Percentiles rank a stretch among this genome's conserved stretches.
Evolutionary conservation across 35 echinoderm and acorn worm species (phyloP).

Genomic region (Ophioderma brevispina): DNA sequence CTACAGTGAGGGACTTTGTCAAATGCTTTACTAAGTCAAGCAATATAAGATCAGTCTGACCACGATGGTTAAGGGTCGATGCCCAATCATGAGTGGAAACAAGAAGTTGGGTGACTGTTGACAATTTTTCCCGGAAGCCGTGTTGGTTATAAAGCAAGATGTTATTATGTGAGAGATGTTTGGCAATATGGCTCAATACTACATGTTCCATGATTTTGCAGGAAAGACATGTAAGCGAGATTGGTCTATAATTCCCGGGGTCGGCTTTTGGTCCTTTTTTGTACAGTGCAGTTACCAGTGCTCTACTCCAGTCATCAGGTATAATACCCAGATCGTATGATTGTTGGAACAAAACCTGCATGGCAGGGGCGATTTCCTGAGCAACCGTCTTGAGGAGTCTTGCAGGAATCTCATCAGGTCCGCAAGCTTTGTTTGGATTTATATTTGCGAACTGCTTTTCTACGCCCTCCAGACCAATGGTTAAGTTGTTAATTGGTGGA

Average conservation of each 20-base stretch:
- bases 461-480: not conserved
- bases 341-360: slow-evolving; percentile 56
- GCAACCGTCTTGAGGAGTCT: slow-evolving; percentile 42
- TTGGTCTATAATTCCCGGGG: slow-evolving; percentile 41
- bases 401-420: slow-evolving; percentile 52
- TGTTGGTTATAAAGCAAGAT: slow-evolving; percentile 50
- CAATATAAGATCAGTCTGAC: slow-evolving; percentile 64
- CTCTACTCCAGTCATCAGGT: slow-evolving; percentile 44
- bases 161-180: slow-evolving; percentile 22
- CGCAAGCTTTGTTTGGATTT: slow-evolving; percentile 41
- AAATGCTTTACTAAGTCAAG: slow-evolving; percentile 76
- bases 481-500: not conserved
- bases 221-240: slow-evolving; percentile 23
- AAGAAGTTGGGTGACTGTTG: slow-evolving; percentile 24
- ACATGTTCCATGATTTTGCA: slow-evolving; percentile 46
- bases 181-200: slow-evolving; percentile 21
- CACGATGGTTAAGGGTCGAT: slow-evolving; percentile 15
- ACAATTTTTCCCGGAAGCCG: slow-evolving; percentile 26
- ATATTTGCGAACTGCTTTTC: not conserved
- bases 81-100: slow-evolving; percentile 39
- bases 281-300: slow-evolving; percentile 43
- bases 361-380: slow-evolving; percentile 32
- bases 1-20: slow-evolving; percentile 52
- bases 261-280: slow-evolving; percentile 58
- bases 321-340: slow-evolving; percentile 32